Base-by-base conservation (phyloP, 2,888 invertebrate genomes). In the Bhutanitis thaidina region DNA sequence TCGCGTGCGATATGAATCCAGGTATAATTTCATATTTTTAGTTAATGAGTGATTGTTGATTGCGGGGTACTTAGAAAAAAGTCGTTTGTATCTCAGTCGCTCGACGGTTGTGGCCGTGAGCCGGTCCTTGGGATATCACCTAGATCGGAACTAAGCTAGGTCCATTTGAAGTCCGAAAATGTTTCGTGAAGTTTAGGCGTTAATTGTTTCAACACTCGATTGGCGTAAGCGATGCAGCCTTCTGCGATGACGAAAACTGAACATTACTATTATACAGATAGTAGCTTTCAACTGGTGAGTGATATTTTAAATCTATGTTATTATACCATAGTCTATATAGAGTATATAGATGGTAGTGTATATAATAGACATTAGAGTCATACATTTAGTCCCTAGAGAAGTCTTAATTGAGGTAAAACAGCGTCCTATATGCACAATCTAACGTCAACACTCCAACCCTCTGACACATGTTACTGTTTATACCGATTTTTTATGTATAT, bases 261-360 rank as follows among this genome's bases (percentile, higher is more conserved):
- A 3, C 9, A 43, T n/a, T 65, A 61, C 56, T 65, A 65, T 45
- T 69, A 57, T 20, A 58, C 64, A 4, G 68, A 74, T 39, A 62
- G 62, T 30, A 49, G 32, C 35, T 68, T 61, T 59, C 63, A 69
- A 43, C 48, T 72, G 65, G 75, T 73, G 49, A 63, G 74, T 62
- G 20, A 30, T 43, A 3, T n/a, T 9, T 1, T 3, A n/a, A 3
- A 30, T n/a, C n/a, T n/a, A n/a, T n/a, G n/a, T n/a, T n/a, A n/a
- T n/a, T n/a, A n/a, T n/a, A n/a, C n/a, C n/a, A n/a, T n/a, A n/a
- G n/a, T n/a, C n/a, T n/a, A n/a, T n/a, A n/a, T n/a, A n/a, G n/a
- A n/a, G n/a, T n/a, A n/a, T n/a, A n/a, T n/a, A n/a, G n/a, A n/a
- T n/a, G n/a, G n/a, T n/a, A n/a, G n/a, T n/a, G n/a, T n/a, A n/a